Evolutionary conservation across 1,140 invertebrate species (phyloP).

Genomic region (Drosophila repleta): DNA sequence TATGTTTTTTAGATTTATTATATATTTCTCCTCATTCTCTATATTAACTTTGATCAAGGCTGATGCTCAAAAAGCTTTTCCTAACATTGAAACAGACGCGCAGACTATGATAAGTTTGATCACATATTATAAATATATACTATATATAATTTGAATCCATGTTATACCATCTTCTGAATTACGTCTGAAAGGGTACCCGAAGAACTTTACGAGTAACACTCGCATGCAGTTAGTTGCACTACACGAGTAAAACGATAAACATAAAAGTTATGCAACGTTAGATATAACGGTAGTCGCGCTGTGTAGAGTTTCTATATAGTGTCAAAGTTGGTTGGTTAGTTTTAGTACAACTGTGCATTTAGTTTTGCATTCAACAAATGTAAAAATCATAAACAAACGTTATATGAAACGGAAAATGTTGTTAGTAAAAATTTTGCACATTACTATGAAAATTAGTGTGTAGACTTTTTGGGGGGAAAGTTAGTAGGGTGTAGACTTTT

Average conservation of each 20-base stretch:
- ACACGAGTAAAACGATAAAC: constrained; percentile 28
- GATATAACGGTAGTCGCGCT: constrained; percentile 24
- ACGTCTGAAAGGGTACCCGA: constrained; percentile 7
- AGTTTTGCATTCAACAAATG: constrained; percentile 45
- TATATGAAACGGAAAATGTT: constrained; percentile 51
- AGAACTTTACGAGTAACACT: constrained; percentile 13
- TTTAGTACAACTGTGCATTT: constrained; percentile 26
- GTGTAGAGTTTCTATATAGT: constrained; percentile 29
- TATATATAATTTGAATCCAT: too few relatives aligned
- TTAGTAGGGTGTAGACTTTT: constrained; percentile 44
- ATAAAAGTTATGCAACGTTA: constrained; percentile 13
- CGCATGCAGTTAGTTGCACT: constrained; percentile 44
- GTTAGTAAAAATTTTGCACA: constrained; percentile 61
- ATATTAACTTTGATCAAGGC: too few relatives aligned
- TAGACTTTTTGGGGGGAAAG: constrained; percentile 27
- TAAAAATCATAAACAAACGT: constrained; percentile 39
- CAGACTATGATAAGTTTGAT: too few relatives aligned
- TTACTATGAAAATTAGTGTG: constrained; percentile 62
- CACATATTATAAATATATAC: too few relatives aligned
- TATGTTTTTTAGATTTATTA: too few relatives aligned
- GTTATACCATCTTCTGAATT: too few relatives aligned
- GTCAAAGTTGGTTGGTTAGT: constrained; percentile 1
- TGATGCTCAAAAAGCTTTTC: too few relatives aligned
- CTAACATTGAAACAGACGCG: too few relatives aligned
- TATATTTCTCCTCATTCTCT: too few relatives aligned